These are phyloP conservation scores for Percopsis omiscomaycus DNA, from an alignment of 2,797 vertebrate species.

Conservation along the genomic window DNA sequence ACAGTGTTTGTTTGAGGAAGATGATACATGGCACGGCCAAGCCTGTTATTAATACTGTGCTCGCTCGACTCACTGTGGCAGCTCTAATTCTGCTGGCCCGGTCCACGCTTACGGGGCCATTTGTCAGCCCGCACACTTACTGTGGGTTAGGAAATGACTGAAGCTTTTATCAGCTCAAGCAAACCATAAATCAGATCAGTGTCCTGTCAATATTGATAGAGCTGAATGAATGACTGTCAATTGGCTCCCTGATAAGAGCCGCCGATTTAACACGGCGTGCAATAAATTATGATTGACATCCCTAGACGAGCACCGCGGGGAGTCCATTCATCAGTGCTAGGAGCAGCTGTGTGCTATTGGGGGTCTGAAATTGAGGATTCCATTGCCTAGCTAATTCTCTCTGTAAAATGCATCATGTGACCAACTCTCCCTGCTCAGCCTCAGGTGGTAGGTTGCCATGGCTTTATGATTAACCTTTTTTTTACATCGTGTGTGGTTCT, in stretches of 20 bases:
- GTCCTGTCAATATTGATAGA: constrained; percentile 20
- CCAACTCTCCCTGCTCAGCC: constrained; percentile 5
- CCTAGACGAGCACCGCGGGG: constrained; percentile 15
- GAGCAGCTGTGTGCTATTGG: constrained; percentile 32
- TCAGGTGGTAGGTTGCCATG: constrained; percentile 40
- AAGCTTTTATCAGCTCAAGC: constrained; percentile 18
- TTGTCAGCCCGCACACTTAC: constrained; percentile 5
- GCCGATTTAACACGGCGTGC: constrained; percentile 22
- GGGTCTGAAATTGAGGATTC: constrained; percentile 16
- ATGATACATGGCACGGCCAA: constrained; percentile 19
- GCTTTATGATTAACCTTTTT: constrained; percentile 65
- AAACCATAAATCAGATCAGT: constrained; percentile 7
- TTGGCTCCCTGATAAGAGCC: constrained; percentile 26
- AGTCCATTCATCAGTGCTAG: constrained; percentile 22
- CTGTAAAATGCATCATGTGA: constrained; percentile 44
- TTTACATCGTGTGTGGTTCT: constrained; percentile 32
- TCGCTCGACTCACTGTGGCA: constrained; percentile 9
- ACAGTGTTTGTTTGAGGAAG: constrained; percentile 10
- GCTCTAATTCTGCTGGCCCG: constrained; percentile 7
- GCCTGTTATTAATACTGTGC: constrained; percentile 22
- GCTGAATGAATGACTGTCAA: constrained; percentile 23
- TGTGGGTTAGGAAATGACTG: not conserved
- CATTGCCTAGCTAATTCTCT: constrained; percentile 10
- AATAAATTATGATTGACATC: constrained; percentile 41
- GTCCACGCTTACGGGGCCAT: not conserved